These are phyloP conservation scores for Lerista edwardsae DNA, from an alignment of 2,797 vertebrate species.

Conservation along the genomic window DNA sequence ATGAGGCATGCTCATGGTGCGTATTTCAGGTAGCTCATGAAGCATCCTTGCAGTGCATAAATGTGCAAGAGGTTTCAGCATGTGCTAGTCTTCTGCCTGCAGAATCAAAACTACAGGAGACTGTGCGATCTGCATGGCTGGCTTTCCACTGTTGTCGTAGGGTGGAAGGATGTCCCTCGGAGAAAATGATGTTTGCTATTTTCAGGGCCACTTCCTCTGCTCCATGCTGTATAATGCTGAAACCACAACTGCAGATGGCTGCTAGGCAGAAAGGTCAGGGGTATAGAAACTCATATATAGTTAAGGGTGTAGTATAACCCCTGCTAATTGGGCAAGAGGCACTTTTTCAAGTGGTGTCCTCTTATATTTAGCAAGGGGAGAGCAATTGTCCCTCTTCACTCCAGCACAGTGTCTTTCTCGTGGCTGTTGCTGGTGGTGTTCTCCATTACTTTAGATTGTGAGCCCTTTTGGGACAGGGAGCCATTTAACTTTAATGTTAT, in stretches of 20 bases:
- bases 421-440: too few species aligned
- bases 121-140: not conserved
- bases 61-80: too few species aligned
- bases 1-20: not conserved
- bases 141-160: not conserved
- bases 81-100: not conserved
- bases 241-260: not conserved
- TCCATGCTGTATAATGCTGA: not conserved
- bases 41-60: not conserved
- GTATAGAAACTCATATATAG: not conserved
- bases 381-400: too few species aligned
- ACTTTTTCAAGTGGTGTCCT: too few species aligned
- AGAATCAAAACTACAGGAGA: not conserved
- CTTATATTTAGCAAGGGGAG: too few species aligned
- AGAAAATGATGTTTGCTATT: not conserved
- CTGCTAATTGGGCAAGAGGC: too few species aligned
- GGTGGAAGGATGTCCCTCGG: not conserved
- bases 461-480: too few species aligned
- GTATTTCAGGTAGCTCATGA: not conserved
- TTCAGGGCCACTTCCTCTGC: not conserved
- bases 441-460: too few species aligned
- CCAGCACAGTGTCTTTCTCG: too few species aligned
- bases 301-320: not conserved
- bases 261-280: too few species aligned
- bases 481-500: too few species aligned